Percentiles rank a stretch among this genome's conserved stretches.
These are phyloP conservation scores for Bacillus rossius DNA, from an alignment of 1,140 invertebrate genomes.

Conservation along the genomic window DNA sequence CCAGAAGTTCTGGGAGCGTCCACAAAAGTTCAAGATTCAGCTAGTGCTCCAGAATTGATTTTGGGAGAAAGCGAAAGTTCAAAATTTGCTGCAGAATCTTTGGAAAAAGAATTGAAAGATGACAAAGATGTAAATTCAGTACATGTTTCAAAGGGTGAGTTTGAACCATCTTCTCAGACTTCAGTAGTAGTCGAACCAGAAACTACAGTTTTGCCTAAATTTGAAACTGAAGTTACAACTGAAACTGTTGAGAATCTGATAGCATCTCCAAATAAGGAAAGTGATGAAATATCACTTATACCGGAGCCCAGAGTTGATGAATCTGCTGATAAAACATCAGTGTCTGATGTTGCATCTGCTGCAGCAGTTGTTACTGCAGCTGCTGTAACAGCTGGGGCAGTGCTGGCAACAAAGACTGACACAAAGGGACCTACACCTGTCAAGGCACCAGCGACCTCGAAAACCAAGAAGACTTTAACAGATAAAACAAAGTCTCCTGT, in stretches of 20 bases:
- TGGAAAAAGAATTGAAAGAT: too few species aligned
- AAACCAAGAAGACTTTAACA: constrained; percentile 22
- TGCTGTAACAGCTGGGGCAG: constrained; percentile 20
- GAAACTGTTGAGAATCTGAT: background rate
- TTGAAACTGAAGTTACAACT: background rate
- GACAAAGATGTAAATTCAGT: too few species aligned
- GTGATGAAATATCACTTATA: background rate
- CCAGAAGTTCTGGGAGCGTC: too few species aligned
- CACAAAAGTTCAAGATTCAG: too few species aligned
- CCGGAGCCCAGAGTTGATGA: background rate
- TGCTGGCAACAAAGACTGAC: constrained; percentile 26
- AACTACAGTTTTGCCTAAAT: background rate
- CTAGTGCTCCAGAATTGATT: too few species aligned
- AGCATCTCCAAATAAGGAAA: background rate
- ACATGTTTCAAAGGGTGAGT: background rate
- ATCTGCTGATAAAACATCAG: background rate
- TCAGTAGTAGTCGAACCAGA: background rate
- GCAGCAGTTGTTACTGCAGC: constrained; percentile 29
- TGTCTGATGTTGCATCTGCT: constrained; percentile 22
- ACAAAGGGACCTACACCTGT: constrained; percentile 8
- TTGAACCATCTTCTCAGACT: background rate
- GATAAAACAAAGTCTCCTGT: constrained; percentile 29
- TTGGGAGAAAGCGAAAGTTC: too few species aligned
- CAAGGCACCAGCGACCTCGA: constrained; percentile 13
- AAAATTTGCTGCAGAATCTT: too few species aligned